phyloP scores from a whole-genome alignment of 2,797 vertebrate species.

The Miopithecus talapoin region DNA sequence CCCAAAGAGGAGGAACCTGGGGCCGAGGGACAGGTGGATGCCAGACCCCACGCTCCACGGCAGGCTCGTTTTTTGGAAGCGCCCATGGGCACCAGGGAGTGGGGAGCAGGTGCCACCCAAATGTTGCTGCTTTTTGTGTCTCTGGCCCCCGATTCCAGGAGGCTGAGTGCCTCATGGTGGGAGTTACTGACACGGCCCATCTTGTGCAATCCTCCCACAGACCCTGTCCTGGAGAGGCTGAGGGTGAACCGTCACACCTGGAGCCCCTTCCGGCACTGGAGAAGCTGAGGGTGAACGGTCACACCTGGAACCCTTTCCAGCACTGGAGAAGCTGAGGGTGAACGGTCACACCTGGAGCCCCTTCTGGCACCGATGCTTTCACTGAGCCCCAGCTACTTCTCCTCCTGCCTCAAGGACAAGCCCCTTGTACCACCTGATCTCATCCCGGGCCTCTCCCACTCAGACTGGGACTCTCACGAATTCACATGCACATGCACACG shows the following conservation, averaged over 20 bases:
- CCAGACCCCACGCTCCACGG: accelerated
- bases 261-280: accelerated
- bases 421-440: too few relatives aligned
- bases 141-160: neutral
- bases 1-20: neutral
- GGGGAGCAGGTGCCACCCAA: neutral
- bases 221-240: neutral
- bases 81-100: accelerated
- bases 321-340: too few relatives aligned
- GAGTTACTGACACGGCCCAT: neutral
- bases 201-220: neutral
- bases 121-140: neutral
- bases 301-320: accelerated
- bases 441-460: too few relatives aligned
- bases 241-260: neutral
- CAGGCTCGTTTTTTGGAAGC: accelerated
- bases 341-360: too few relatives aligned
- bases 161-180: neutral
- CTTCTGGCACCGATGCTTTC: accelerated
- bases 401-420: too few relatives aligned
- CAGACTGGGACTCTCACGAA: too few relatives aligned
- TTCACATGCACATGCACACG: too few relatives aligned
- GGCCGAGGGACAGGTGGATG: accelerated
- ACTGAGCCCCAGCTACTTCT: too few relatives aligned
- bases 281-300: neutral